Evolutionary conservation across 2,797 vertebrate genomes (phyloP).

Genomic region (Cossypha heuglini): DNA sequence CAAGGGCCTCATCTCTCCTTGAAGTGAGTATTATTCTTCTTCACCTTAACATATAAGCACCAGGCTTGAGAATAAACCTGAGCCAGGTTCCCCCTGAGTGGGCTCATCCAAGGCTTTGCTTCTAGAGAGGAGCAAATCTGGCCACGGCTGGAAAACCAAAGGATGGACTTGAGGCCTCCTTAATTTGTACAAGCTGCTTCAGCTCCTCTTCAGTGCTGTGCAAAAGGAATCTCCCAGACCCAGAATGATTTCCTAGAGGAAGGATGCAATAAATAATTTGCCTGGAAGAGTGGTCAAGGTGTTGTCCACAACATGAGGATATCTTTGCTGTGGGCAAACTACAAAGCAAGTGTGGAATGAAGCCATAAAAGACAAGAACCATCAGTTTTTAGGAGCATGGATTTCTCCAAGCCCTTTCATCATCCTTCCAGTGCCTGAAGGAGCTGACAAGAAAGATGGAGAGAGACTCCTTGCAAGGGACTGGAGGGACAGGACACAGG

Average conservation of each 20-base stretch:
- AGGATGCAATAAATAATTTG: neutral
- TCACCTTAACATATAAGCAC: neutral
- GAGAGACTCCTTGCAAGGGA: neutral
- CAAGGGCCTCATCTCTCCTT: slow-evolving; percentile 60
- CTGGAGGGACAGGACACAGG: neutral
- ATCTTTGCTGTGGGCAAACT: neutral
- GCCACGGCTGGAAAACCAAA: neutral
- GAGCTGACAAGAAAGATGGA: neutral
- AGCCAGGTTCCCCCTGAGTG: neutral
- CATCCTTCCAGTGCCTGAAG: neutral
- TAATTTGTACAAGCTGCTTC: neutral
- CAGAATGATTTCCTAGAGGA: neutral
- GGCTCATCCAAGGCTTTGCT: neutral
- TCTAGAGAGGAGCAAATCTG: neutral
- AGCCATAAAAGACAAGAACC: neutral
- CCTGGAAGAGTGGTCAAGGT: neutral
- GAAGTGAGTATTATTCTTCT: slow-evolving; percentile 54
- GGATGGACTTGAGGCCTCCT: neutral
- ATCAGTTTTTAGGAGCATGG: rapidly evolving
- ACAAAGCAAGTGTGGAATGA: neutral
- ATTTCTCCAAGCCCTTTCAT: neutral
- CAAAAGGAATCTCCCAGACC: neutral
- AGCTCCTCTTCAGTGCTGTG: neutral
- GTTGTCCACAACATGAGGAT: neutral
- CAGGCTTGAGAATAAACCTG: neutral